Evolutionary conservation across 2,888 invertebrate species (phyloP), one percentile per base, ranked within the genome.

Genomic region (Diploptera punctata): DNA sequence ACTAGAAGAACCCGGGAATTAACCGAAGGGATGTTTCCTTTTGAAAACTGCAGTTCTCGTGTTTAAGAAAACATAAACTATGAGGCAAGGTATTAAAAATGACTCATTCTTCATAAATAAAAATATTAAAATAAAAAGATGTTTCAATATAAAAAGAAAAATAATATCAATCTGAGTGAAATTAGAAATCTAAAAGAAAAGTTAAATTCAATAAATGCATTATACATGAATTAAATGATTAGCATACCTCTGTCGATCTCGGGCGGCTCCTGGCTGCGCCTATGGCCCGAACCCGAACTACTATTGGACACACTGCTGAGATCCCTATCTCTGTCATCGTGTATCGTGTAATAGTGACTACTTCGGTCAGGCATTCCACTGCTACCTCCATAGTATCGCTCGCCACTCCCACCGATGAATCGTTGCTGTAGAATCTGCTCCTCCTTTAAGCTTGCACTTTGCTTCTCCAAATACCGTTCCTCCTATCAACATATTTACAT

Each of bases 221-320:
- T n/a, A n/a, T n/a, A n/a, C n/a, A n/a, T n/a, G n/a, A n/a, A n/a
- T n/a, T n/a, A n/a, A n/a, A n/a, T 9, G 16, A 26, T 31, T 7
- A 19, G 19, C 33, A 68, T 19, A 71, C 79, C 79, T 78, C 89
- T 87, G 79, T 88, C 88, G 78, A 86, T 84, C 79, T 89, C 88
- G 80, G 83, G 77, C 70, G 85, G 81, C 78, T 88, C 88, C 79
- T 86, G 87, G 81, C 85, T 86, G 77, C 86, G 86, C 76, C 87
- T 85, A 78, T 83, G 83, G 72, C 82, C 77, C n/a, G 85, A 85
- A 70, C 84, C 85, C 71, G 84, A 83, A 79, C 82, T 79, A 82
- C 84, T 77, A 80, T 83, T 75, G 78, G 86, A 86, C 78, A 87
- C 82, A 77, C 84, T 81, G 83, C 87, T 84, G 77, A 88, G 83